Conservation (phyloP, 1,140 invertebrate genomes). For the Pachypsylla venusta region DNA sequence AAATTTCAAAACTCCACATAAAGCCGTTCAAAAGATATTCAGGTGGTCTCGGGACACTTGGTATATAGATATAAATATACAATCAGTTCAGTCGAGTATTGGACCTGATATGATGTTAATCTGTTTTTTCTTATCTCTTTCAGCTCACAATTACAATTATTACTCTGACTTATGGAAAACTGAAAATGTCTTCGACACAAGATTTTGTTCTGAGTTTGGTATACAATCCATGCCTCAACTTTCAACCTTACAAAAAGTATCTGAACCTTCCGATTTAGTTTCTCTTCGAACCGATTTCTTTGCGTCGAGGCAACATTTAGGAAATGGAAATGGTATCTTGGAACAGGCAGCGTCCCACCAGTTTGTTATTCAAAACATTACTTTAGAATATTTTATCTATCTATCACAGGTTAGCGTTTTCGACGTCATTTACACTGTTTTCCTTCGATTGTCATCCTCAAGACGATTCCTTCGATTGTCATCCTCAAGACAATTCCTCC, state of each 20-base stretch:
- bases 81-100: no score
- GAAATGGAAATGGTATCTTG: constrained; percentile 39
- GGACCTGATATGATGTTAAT: no score
- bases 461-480: no score
- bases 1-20: no score
- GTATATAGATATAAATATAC: no score
- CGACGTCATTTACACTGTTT: no score
- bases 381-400: constrained; percentile 44
- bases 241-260: constrained; percentile 40
- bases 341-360: neutral
- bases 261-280: constrained; percentile 40
- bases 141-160: constrained; percentile 89
- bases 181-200: constrained; percentile 54
- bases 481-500: no score
- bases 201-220: constrained; percentile 95
- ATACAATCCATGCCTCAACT: constrained; percentile 74
- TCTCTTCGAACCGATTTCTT: constrained; percentile 42
- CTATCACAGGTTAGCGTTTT: constrained; percentile 55
- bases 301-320: constrained; percentile 67
- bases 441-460: no score
- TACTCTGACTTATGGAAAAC: constrained; percentile 61
- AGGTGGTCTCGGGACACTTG: no score
- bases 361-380: neutral
- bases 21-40: no score
- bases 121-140: constrained; percentile 23